Base-by-base conservation (phyloP, 2,888 invertebrate genomes). In the Clusia tigrina region DNA sequence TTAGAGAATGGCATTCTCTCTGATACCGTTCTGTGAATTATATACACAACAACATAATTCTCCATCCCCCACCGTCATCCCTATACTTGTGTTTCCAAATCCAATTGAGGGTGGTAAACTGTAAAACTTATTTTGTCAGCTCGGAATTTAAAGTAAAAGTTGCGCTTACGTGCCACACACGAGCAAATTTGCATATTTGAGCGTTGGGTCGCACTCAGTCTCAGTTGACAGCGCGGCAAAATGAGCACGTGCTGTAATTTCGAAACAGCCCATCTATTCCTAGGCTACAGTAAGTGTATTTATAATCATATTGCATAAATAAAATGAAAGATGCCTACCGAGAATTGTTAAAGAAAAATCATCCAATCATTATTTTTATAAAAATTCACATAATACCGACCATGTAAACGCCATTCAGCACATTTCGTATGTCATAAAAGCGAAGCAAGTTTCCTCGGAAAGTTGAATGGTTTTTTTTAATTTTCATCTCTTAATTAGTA, bases 191-290 rank as follows among this genome's bases (percentile, higher is more conserved):
- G 48, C 48, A 48, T 48, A 48, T 48, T 48, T 48, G 68, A 74
- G 70, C 74, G 73, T 69, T n/a, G 67, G 73, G 69, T 71, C 64
- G 67, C 60, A n/a, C n/a, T n/a, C n/a, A 69, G 76, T 69, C 71
- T 59, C 68, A 74, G 74, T 76, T 71, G 66, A 71, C 69, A 64
- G 71, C 66, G 68, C 69, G 70, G 68, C 56, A 69, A 70, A 71
- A 67, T 65, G 65, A 63, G 66, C 66, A 71, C 71, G 60, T 69
- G 69, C 63, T 66, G 69, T 67, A 58, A 61, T 58, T 25, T 52
- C 23, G 46, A 23, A 15, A 17, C 54, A 42, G 15, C 15, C n/a
- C 22, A 54, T 24, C 22, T n/a, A n/a, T n/a, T n/a, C n/a, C n/a
- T n/a, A n/a, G 25, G 9, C 17, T 53, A n/a, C 6, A 46, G 25